These are phyloP conservation scores for Himalopsyche tibetana DNA, from an alignment of 2,888 invertebrate genomes.

Conservation along the genomic window DNA sequence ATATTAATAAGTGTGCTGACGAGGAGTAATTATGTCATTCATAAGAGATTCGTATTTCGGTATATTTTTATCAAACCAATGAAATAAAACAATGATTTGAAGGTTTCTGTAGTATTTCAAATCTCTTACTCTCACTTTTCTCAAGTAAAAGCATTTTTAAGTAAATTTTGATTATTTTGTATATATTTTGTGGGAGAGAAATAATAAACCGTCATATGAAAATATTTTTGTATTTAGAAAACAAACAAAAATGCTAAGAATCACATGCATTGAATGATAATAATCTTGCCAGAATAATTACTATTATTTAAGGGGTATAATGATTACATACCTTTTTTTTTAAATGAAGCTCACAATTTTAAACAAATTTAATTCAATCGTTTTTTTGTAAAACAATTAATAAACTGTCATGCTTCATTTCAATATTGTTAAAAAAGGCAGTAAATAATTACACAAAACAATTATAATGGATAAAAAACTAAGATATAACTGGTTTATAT, in stretches of 20 bases:
- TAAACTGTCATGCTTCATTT: background rate
- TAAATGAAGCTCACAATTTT: background rate
- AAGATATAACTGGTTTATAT: background rate
- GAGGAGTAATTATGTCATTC: too few species aligned
- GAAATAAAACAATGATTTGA: background rate
- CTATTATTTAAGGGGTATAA: constrained; percentile 7
- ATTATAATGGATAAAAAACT: too few species aligned
- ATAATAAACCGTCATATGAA: background rate
- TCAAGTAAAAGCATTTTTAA: too few species aligned
- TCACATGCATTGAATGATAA: constrained; percentile 40
- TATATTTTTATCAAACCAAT: too few species aligned
- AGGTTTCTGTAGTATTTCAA: background rate
- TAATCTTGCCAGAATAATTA: constrained; percentile 31
- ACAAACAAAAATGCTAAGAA: constrained; percentile 2
- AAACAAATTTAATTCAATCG: background rate
- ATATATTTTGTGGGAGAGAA: background rate
- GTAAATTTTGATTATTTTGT: too few species aligned
- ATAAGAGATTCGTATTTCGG: too few species aligned
- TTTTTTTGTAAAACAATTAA: background rate
- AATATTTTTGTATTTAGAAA: constrained; percentile 44
- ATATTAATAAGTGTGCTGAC: too few species aligned
- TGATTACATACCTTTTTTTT: background rate
- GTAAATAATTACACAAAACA: background rate
- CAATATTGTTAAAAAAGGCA: background rate
- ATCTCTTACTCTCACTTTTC: too few species aligned